Percentiles rank a stretch among this genome's conserved stretches.
phyloP scores from a whole-genome alignment of 1,140 invertebrate genomes.

The Rhagoletis pomonella region DNA sequence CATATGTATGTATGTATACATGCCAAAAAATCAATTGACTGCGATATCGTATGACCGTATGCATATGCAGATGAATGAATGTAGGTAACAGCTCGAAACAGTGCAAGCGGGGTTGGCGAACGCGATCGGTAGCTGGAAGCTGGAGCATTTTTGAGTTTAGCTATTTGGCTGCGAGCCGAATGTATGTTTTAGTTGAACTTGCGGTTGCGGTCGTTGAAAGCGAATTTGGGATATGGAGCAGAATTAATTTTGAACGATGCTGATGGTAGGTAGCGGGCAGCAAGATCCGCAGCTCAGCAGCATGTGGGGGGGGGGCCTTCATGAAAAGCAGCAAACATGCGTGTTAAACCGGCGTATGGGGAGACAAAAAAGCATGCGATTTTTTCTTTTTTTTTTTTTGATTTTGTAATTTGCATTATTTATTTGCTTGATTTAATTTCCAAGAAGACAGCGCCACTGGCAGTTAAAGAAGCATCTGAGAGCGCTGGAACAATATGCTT shows the following conservation, averaged over 20 bases:
- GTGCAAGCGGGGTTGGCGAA: neutral
- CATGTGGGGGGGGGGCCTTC: neutral
- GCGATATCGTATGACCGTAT: too few relatives aligned
- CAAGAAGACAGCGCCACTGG: neutral
- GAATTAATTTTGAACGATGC: neutral
- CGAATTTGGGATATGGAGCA: neutral
- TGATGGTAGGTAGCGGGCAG: neutral
- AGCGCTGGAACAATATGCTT: neutral
- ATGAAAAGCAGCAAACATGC: neutral
- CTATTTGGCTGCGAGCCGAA: neutral
- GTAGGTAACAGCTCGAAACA: neutral
- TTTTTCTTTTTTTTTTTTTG: neutral
- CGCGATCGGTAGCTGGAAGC: slow-evolving; percentile 18
- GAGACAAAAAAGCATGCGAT: neutral
- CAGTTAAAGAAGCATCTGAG: neutral
- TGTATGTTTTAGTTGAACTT: neutral
- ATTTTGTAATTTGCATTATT: neutral
- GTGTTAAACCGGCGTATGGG: neutral
- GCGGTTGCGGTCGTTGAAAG: slow-evolving; percentile 10
- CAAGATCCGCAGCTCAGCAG: neutral
- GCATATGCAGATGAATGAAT: too few relatives aligned
- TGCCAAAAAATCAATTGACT: too few relatives aligned
- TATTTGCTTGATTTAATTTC: neutral
- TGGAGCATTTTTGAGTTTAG: neutral
- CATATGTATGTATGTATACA: neutral